Base-by-base conservation (phyloP, 2,888 invertebrate genomes). In the Drosophila niveifrons region DNA sequence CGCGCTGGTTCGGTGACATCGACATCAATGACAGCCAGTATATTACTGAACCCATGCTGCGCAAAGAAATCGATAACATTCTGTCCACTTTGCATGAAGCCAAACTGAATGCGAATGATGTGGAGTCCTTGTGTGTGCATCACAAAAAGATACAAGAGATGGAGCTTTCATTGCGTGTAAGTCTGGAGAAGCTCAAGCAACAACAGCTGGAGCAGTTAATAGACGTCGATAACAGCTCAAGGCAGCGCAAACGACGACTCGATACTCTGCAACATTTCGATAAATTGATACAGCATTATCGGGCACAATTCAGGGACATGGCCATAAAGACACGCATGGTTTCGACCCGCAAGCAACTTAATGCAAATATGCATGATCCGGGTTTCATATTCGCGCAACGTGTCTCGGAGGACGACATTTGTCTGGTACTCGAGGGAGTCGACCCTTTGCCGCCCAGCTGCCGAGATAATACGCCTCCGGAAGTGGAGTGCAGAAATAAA, bases 1-100 rank as follows among this genome's bases (percentile, higher is more conserved):
- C 66, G 1, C 82, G 90, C 17, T 90, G 90, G 90, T 90, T 82
- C 46, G 78, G 74, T 0, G 23, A 43, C 8, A 66, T 57, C 6
- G 4, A 10, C 1, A 3, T 74, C 4, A 46, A 23, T 4, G 51
- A 53, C 0, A 23, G 55, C 0, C 8, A 56, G 0, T 31, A 51
- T 0, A 18, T 85, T 1, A 62, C 67, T 2, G 52, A 10, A 3
- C 15, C 62, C 1, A 18, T 88, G 29, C 41, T 79, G 1, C 18
- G 47, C 7, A 29, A 31, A 9, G 77, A 80, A 44, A 65, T 89
- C 11, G 15, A 48, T 9, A 58, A 23, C 6, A 75, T 88, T 1
- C 29, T 88, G 2, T 8, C 28, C 2, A 39, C 70, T 0, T 48
- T 79, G 9, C 11, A 48, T 2, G 46, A 65, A 0, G 64, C 39